Percentiles rank a stretch among this genome's conserved stretches.
Evolutionary conservation across 2,888 invertebrate species (phyloP).

Genomic region (Drosophila meridionalis): DNA sequence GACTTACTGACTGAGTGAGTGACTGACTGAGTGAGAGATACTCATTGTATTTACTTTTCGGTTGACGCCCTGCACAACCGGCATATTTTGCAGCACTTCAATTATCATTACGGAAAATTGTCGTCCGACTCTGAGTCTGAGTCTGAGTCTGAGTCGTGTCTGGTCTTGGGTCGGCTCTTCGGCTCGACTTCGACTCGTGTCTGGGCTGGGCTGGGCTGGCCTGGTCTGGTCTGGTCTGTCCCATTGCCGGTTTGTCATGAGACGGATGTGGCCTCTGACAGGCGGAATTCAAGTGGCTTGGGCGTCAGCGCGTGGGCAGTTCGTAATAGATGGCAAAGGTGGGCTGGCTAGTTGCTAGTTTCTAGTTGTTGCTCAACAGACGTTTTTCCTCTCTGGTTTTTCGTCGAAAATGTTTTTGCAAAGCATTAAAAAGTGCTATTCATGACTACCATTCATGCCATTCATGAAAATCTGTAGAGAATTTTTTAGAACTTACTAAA

Average conservation of each 20-base stretch:
- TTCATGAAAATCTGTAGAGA: not conserved
- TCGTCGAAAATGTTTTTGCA: conserved; percentile 1
- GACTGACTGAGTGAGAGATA: conserved; percentile 9
- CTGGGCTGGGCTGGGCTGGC: conserved; percentile 18
- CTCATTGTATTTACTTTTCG: conserved; percentile 49
- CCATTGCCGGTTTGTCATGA: conserved; percentile 43
- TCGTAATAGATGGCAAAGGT: conserved; percentile 48
- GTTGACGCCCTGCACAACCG: conserved; percentile 54
- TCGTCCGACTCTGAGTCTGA: conserved; percentile 36
- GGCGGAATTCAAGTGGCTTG: conserved; percentile 66
- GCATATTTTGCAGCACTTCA: conserved; percentile 26
- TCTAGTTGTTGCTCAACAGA: conserved; percentile 4
- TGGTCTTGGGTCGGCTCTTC: conserved; percentile 12
- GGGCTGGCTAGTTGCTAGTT: conserved; percentile 8
- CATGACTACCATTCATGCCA: conserved; percentile 1
- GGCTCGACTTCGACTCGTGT: conserved; percentile 9
- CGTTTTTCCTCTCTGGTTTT: conserved; percentile 3
- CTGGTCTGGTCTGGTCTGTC: conserved; percentile 6
- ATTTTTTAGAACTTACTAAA: not conserved
- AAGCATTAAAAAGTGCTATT: conserved; percentile 19
- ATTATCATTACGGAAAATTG: conserved; percentile 54
- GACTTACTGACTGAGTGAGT: conserved; percentile 11
- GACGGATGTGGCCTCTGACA: conserved; percentile 72
- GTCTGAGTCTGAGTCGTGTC: conserved; percentile 35
- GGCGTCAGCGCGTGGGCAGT: conserved; percentile 71